Base-by-base conservation (phyloP, 1,140 invertebrate species). In the Hyles euphorbiae region DNA sequence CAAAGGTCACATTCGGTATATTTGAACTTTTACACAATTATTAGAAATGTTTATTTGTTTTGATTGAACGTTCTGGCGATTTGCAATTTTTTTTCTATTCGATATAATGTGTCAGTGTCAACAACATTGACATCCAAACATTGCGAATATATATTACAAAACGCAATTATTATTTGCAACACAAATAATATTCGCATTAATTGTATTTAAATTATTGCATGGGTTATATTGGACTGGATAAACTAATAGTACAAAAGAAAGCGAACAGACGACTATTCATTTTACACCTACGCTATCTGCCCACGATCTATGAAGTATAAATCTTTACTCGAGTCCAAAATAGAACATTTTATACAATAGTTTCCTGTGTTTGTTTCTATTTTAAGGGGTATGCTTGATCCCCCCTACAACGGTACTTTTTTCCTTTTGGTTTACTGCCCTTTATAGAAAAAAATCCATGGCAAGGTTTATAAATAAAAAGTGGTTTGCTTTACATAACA, bases 101-200 rank as follows among this genome's bases (percentile, higher is more conserved):
- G 36, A 43, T 58, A 51, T 1, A 60, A 53, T 60, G 53, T 60
- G 66, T 59, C 59, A 58, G 56, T 61, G 58, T 54, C 60, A 63
- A 52, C 33, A 52, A 45, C 51, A 34, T 3, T 43, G 54, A 62
- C 47, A 44, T 5, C 45, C 5, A 43, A 34, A 49, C 36, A 50
- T n/a, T 47, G 47, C 55, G 45, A 47, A 11, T 22, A 22, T 22
- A 53, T 51, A 57, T 47, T 33, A 44, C 34, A 54, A 52, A 52
- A 52, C 50, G 50, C 50, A 52, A 52, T n/a, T 52, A 34, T 52
- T 32, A 9, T 40, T 40, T 40, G 8, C 46, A 2, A 6, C 1
- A 9, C 46, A 47, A n/a, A 47, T 9, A 9, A 47, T 47, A 9
- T 12, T 47, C 46, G 10, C 8, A 40, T 40, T 40, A 40, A 40